Evolutionary conservation across 2,888 invertebrate species (phyloP), one percentile per base, ranked within the genome.

Genomic region (Dicyrtomina minuta): DNA sequence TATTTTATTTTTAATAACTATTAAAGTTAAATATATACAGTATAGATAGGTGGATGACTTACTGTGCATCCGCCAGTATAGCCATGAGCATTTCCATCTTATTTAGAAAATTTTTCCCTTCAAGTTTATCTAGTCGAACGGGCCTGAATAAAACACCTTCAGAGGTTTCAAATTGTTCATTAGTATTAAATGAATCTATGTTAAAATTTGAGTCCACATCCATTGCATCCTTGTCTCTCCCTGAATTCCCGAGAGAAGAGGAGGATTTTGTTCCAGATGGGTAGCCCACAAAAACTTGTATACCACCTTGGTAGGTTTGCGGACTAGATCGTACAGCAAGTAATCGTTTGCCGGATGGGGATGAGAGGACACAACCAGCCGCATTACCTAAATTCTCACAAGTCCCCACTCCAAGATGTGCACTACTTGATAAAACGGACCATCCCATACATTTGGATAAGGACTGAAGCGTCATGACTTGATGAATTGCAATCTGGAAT

Each of bases 31-130:
- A n/a, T n/a, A n/a, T n/a, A n/a, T n/a, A n/a, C n/a, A n/a, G n/a
- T n/a, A n/a, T n/a, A n/a, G n/a, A n/a, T n/a, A n/a, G n/a, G n/a
- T n/a, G n/a, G n/a, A n/a, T n/a, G n/a, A n/a, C 10, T 17, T 41
- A 61, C 46, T 88, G 89, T 73, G 88, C 89, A 80, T 90, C 90
- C 73, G 90, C 90, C 15, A 91, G 84, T 79, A 90, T 90, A 68
- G 96, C 96, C 95, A 96, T 95, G 5, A 96, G 86, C 78, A 95
- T 86, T 84, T 97, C 96, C 90, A 96, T 93, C 85, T 96, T 96
- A 80, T 94, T 95, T 6, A 96, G 85, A 81, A 97, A 96, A 83
- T 96, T 96, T n/a, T n/a, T n/a, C n/a, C n/a, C n/a, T n/a, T n/a
- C n/a, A n/a, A n/a, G n/a, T n/a, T n/a, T n/a, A n/a, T 96, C 94